These are phyloP conservation scores for Neotoxoptera formosana DNA, from an alignment of 1,140 invertebrate species.

Conservation along the genomic window DNA sequence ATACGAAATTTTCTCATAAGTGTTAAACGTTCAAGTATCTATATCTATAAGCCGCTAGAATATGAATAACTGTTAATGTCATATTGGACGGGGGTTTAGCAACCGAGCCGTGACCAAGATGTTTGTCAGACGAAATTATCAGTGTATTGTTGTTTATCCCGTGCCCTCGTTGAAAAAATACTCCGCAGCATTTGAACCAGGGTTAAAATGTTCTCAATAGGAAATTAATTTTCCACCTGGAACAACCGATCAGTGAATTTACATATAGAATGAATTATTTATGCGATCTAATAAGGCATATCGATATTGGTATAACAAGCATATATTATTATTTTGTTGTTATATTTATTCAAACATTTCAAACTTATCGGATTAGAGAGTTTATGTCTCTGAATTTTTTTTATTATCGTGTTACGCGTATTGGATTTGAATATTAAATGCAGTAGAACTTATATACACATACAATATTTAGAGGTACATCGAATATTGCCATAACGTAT, in stretches of 20 bases:
- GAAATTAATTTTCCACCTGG: slow-evolving; percentile 46
- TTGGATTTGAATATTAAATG: no score
- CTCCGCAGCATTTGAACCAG: background rate
- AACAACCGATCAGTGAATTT: slow-evolving; percentile 4
- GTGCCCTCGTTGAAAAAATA: slow-evolving; percentile 33
- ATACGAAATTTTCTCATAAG: background rate
- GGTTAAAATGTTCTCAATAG: background rate
- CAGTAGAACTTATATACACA: no score
- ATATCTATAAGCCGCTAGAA: background rate
- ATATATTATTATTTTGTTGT: background rate
- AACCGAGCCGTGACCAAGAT: background rate
- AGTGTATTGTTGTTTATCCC: background rate
- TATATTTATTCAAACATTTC: slow-evolving; percentile 3
- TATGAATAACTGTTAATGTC: background rate
- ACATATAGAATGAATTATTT: slow-evolving; percentile 20
- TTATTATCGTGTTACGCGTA: background rate
- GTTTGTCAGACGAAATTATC: slow-evolving; percentile 31
- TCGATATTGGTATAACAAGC: background rate
- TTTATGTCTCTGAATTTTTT: background rate
- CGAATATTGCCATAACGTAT: background rate
- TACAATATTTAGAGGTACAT: no score
- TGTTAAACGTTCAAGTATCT: background rate
- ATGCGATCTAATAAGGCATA: slow-evolving; percentile 24
- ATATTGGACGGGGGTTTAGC: no score
- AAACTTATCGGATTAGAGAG: background rate